phyloP scores from a whole-genome alignment of 2,113 vertebrate genomes.

The Hydrochoerus hydrochaeris region DNA sequence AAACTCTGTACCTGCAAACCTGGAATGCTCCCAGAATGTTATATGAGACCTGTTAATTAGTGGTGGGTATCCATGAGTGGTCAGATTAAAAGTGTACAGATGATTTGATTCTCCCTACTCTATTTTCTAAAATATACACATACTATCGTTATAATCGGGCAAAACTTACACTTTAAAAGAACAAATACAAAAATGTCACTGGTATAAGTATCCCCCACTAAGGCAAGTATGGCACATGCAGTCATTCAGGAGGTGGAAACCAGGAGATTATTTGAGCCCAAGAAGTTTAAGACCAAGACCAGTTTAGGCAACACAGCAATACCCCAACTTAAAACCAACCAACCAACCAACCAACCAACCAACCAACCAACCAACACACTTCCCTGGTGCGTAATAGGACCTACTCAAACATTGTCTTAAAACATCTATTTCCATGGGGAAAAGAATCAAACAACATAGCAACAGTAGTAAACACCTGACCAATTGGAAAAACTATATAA shows the following conservation, averaged over 20 bases:
- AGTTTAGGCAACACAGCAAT: neutral
- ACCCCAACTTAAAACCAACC: neutral
- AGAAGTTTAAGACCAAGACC: neutral
- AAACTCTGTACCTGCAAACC: neutral
- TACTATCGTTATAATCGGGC: neutral
- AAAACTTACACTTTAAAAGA: conserved; percentile 11
- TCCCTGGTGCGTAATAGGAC: neutral
- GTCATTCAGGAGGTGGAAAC: neutral
- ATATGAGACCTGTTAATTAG: neutral
- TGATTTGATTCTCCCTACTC: neutral
- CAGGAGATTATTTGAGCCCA: neutral
- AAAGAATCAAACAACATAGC: neutral
- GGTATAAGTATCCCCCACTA: neutral
- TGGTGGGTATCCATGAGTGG: neutral
- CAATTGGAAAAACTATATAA: neutral
- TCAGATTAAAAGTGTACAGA: neutral
- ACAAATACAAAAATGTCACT: neutral
- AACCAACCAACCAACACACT: neutral
- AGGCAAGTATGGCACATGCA: neutral
- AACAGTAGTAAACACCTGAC: neutral
- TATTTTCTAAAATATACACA: neutral
- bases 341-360: neutral
- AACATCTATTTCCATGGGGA: neutral
- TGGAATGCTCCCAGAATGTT: neutral
- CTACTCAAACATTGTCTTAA: neutral